A percentile compares a stretch with the other conserved stretches of the same genome.
Conservation (phyloP, 2,113 vertebrate genomes). For the Oncorhynchus tshawytscha region DNA sequence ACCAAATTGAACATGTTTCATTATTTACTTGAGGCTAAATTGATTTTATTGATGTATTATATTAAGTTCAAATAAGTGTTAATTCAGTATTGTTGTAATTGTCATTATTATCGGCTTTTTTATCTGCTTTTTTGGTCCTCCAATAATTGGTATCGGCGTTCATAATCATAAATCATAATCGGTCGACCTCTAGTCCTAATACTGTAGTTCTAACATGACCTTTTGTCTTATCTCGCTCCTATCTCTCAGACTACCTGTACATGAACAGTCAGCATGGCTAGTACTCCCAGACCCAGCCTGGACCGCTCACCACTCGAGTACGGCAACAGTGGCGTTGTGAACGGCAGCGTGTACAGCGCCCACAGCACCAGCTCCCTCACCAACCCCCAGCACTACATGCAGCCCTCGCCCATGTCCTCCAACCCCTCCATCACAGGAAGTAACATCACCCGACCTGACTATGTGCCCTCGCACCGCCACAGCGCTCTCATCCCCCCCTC, state of each 20-base stretch:
- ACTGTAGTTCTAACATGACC: not conserved
- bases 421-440: slow-evolving; percentile 95
- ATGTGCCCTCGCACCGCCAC: slow-evolving; percentile 88
- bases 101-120: too few relatives aligned
- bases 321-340: slow-evolving; percentile 61
- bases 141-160: too few relatives aligned
- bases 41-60: too few relatives aligned
- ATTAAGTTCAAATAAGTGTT: too few relatives aligned
- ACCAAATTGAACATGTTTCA: too few relatives aligned
- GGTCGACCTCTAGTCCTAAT: too few relatives aligned
- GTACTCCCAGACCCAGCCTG: slow-evolving; percentile 93
- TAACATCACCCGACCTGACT: slow-evolving; percentile 87
- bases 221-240: not conserved
- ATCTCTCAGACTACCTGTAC: slow-evolving; percentile 90
- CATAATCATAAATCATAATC: too few relatives aligned
- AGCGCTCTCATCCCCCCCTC: slow-evolving; percentile 93
- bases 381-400: slow-evolving; percentile 89
- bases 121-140: too few relatives aligned
- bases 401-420: slow-evolving; percentile 95
- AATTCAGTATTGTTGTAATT: too few relatives aligned
- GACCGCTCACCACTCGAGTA: slow-evolving; percentile 88
- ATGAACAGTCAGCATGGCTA: slow-evolving; percentile 92
- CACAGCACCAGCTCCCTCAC: slow-evolving; percentile 89
- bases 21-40: too few relatives aligned
- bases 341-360: slow-evolving; percentile 64